These are phyloP conservation scores for Gryllus bimaculatus DNA, from an alignment of 1,140 invertebrate species.

Conservation along the genomic window DNA sequence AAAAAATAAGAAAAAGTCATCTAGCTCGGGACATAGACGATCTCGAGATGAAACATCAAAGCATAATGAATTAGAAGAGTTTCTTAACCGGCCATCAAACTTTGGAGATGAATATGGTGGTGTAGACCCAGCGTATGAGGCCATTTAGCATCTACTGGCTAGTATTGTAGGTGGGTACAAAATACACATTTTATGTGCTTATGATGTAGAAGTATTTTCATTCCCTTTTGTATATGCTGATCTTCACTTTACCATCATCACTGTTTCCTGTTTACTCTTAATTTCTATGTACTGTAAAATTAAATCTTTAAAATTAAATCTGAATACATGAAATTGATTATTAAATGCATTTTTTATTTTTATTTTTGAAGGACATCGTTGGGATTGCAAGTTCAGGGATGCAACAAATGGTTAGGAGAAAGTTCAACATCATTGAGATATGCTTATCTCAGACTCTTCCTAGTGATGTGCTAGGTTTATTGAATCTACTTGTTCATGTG, in stretches of 20 bases:
- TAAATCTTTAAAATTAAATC: too few species aligned
- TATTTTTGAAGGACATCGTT: neutral
- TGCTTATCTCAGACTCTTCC: neutral
- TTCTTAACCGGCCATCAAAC: constrained; percentile 43
- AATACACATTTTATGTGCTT: too few species aligned
- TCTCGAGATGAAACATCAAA: constrained; percentile 35
- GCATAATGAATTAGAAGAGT: constrained; percentile 54
- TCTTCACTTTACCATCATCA: too few species aligned
- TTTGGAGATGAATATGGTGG: constrained; percentile 26
- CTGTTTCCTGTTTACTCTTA: too few species aligned
- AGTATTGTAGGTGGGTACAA: neutral
- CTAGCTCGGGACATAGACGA: constrained; percentile 17
- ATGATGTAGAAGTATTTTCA: too few species aligned
- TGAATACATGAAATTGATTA: too few species aligned
- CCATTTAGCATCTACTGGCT: constrained; percentile 34
- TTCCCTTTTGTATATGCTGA: too few species aligned
- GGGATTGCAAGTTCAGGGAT: neutral
- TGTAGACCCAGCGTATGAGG: constrained; percentile 46
- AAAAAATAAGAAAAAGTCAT: constrained; percentile 36
- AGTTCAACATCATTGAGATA: neutral
- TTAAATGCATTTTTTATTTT: neutral
- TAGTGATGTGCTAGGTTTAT: too few species aligned
- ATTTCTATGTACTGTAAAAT: too few species aligned
- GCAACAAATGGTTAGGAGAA: neutral
- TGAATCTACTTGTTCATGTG: too few species aligned